A percentile compares a stretch with the other conserved stretches of the same genome.
phyloP scores from a whole-genome alignment of 2,888 invertebrate genomes.

The Xestia sexstrigata region DNA sequence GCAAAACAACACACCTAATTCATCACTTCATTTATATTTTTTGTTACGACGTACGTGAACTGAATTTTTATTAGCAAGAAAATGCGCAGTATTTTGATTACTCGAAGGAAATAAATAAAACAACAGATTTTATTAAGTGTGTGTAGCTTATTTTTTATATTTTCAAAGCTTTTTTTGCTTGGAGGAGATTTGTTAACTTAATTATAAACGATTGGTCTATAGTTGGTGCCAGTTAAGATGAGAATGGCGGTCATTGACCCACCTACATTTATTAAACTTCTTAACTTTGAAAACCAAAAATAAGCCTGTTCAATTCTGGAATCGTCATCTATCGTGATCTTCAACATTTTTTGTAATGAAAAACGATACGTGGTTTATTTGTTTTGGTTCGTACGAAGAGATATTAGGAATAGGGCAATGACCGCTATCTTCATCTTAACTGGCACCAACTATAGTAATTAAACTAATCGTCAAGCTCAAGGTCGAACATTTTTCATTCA shows the following conservation, averaged over 20 bases:
- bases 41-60: slow-evolving; percentile 45
- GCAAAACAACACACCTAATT: slow-evolving; percentile 35
- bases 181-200: neutral
- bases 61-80: slow-evolving; percentile 42
- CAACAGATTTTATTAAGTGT: slow-evolving; percentile 34
- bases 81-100: slow-evolving; percentile 43
- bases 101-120: slow-evolving; percentile 48
- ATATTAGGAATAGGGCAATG: too few relatives aligned
- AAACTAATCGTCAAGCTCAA: neutral
- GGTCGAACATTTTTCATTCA: neutral
- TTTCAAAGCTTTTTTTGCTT: slow-evolving; percentile 4
- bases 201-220: neutral
- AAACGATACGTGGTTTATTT: too few relatives aligned
- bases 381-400: too few relatives aligned
- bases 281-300: too few relatives aligned
- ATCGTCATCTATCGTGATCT: too few relatives aligned
- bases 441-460: too few relatives aligned
- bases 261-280: too few relatives aligned
- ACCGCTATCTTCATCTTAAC: too few relatives aligned
- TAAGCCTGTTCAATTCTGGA: too few relatives aligned
- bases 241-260: too few relatives aligned
- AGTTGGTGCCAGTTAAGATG: too few relatives aligned
- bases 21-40: slow-evolving; percentile 48
- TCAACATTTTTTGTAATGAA: too few relatives aligned
- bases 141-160: slow-evolving; percentile 29